Evolutionary conservation across 2,797 vertebrate species (phyloP).

Genomic region (Crypturellus tataupa): DNA sequence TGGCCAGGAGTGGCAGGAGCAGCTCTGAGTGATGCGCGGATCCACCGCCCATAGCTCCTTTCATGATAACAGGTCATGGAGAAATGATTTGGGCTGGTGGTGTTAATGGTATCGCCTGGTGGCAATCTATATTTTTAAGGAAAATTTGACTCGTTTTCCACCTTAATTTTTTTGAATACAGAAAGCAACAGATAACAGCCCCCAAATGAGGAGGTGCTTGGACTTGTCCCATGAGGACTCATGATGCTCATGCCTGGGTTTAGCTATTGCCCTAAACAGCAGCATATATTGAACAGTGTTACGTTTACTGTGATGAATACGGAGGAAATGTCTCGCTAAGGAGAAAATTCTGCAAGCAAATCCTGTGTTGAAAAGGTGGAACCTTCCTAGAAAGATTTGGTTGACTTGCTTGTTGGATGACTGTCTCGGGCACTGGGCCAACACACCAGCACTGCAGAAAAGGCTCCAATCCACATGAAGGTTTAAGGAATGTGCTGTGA

Average conservation of each 20-base stretch:
- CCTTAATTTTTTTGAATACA: neutral
- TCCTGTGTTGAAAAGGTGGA: conserved; percentile 8
- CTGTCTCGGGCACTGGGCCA: neutral
- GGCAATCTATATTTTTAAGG: neutral
- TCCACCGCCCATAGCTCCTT: fast-evolving
- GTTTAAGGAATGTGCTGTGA: fast-evolving
- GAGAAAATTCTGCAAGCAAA: neutral
- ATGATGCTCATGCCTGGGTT: neutral
- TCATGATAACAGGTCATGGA: fast-evolving
- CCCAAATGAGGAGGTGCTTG: neutral
- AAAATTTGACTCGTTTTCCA: too few species aligned
- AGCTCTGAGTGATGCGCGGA: neutral
- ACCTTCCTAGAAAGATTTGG: neutral
- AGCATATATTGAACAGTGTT: neutral
- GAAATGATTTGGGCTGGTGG: neutral
- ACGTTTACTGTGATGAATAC: too few species aligned
- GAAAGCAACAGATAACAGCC: neutral
- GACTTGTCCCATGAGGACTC: neutral
- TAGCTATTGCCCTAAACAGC: neutral
- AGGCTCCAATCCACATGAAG: neutral
- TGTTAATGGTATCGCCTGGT: neutral
- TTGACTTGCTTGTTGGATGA: neutral
- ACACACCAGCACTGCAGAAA: neutral
- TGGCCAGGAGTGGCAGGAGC: neutral
- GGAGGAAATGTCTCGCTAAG: neutral